Evolutionary conservation across 2,797 vertebrate species (phyloP).

Genomic region (Chromobotia macracanthus): DNA sequence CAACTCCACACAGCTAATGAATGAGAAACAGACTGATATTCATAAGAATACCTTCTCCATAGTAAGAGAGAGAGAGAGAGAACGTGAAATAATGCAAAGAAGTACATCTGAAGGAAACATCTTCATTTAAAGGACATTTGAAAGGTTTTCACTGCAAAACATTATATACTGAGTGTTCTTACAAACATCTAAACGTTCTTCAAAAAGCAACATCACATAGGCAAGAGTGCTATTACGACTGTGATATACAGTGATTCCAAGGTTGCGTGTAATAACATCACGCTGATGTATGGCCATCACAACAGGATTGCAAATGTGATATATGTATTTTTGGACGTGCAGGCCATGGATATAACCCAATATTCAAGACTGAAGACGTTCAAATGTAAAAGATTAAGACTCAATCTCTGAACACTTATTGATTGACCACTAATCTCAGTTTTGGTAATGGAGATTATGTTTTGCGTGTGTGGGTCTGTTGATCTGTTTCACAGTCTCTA

Average conservation of each 20-base stretch:
- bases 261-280: too few relatives aligned
- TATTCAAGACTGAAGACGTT: not conserved
- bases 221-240: too few relatives aligned
- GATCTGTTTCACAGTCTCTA: constrained; percentile 43
- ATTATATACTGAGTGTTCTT: not conserved
- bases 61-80: not conserved
- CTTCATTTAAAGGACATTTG: too few relatives aligned
- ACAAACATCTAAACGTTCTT: not conserved
- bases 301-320: too few relatives aligned
- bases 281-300: too few relatives aligned
- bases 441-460: not conserved
- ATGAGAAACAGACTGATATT: constrained; percentile 33
- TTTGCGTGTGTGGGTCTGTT: constrained; percentile 15
- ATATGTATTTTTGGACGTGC: too few relatives aligned
- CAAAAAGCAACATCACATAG: not conserved
- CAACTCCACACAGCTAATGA: constrained; percentile 40
- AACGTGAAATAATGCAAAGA: not conserved
- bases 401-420: not conserved
- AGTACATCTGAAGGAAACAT: not conserved
- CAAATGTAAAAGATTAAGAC: not conserved
- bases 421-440: not conserved
- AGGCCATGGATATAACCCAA: not conserved
- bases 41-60: constrained; percentile 28
- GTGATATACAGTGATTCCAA: too few relatives aligned
- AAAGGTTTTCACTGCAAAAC: too few relatives aligned